These are phyloP conservation scores for Orthonevra nobilis DNA, from an alignment of 2,888 invertebrate genomes.

Conservation along the genomic window DNA sequence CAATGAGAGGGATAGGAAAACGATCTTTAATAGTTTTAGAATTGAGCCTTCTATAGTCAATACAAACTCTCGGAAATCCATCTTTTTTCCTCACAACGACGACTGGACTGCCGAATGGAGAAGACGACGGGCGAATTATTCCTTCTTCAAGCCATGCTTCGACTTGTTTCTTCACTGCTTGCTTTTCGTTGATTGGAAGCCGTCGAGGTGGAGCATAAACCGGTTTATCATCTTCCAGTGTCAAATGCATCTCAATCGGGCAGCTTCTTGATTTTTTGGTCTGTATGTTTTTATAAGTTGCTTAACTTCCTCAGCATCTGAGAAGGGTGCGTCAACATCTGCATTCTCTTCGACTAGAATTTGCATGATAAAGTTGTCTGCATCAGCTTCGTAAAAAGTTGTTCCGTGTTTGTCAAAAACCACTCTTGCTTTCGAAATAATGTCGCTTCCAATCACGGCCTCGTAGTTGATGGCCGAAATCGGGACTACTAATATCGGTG, in stretches of 20 bases:
- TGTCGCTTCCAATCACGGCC: constrained; percentile 42
- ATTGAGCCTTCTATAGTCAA: constrained; percentile 77
- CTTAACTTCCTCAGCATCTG: constrained; percentile 1
- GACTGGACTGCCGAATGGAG: constrained; percentile 72
- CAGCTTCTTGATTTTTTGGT: background rate
- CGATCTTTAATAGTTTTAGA: constrained; percentile 73
- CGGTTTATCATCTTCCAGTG: constrained; percentile 10
- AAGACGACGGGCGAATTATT: constrained; percentile 73
- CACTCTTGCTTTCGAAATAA: constrained; percentile 7
- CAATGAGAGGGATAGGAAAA: constrained; percentile 76
- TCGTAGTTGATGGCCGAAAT: constrained; percentile 24
- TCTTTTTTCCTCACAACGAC: constrained; percentile 71
- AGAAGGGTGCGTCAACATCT: constrained; percentile 10
- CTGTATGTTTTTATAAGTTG: constrained; percentile 9
- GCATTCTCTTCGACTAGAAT: constrained; percentile 1
- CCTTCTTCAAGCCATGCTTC: constrained; percentile 73
- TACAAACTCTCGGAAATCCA: constrained; percentile 70
- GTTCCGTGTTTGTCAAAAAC: background rate
- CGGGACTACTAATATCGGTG: constrained; percentile 22
- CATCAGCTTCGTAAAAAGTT: constrained; percentile 1
- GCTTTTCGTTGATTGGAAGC: constrained; percentile 3
- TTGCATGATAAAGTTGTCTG: constrained; percentile 4
- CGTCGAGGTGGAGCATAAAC: constrained; percentile 7
- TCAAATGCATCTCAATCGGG: constrained; percentile 5
- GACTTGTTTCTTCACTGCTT: constrained; percentile 73